These are phyloP conservation scores for Diuraphis noxia DNA, from an alignment of 1,140 invertebrate genomes.

Conservation along the genomic window DNA sequence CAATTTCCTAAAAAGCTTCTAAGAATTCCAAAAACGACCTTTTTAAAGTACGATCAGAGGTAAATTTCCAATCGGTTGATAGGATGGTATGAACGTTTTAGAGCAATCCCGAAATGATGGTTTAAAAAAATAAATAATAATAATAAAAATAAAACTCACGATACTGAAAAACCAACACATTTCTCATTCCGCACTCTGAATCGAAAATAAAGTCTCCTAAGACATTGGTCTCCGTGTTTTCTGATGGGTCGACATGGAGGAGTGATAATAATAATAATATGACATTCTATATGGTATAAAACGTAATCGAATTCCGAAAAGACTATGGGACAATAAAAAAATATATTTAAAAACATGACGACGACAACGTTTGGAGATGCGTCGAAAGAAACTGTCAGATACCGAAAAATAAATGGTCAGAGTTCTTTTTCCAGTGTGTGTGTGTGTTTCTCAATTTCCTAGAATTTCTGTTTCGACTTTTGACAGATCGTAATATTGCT, in stretches of 20 bases:
- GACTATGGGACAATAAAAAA: background rate
- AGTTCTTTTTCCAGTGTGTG: background rate
- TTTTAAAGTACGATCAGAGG: background rate
- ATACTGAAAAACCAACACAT: background rate
- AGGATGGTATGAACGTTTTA: background rate
- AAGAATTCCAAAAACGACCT: background rate
- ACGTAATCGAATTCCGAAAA: background rate
- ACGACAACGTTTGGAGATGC: background rate
- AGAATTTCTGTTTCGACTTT: conserved; percentile 34
- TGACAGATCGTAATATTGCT: conserved; percentile 38
- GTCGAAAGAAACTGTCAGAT: conserved; percentile 21
- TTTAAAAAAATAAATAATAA: background rate
- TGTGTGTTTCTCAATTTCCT: conserved; percentile 17
- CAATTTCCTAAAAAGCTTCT: background rate
- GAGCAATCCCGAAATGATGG: background rate
- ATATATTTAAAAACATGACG: background rate
- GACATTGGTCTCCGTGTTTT: background rate
- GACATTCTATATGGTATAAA: background rate
- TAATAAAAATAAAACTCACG: background rate
- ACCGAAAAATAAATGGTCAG: conserved; percentile 30
- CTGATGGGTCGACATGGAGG: background rate
- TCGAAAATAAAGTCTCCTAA: background rate
- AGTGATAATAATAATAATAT: background rate
- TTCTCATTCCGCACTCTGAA: background rate
- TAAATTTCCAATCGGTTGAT: background rate